Percentiles rank a stretch among this genome's conserved stretches.
phyloP scores from a whole-genome alignment of 2,888 invertebrate genomes.

The Vanessa cardui region DNA sequence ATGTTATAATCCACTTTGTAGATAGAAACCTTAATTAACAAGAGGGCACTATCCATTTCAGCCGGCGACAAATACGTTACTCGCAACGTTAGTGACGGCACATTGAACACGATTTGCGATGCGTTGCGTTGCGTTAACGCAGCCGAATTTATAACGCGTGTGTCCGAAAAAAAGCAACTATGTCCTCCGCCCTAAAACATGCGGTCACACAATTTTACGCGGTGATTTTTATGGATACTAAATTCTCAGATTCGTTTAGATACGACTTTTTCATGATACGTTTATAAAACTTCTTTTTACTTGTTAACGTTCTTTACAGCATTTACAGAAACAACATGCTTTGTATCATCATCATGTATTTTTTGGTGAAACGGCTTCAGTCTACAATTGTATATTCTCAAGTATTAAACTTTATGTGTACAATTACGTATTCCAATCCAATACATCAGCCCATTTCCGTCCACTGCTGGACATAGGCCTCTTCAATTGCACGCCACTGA shows the following conservation, averaged over 20 bases:
- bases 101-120: slow-evolving; percentile 66
- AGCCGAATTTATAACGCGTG: slow-evolving; percentile 19
- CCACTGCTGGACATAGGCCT: too few species aligned
- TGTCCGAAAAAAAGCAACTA: slow-evolving; percentile 23
- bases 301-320: not conserved
- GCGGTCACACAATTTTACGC: slow-evolving; percentile 30
- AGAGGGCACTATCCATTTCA: slow-evolving; percentile 38
- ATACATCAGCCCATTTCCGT: too few species aligned
- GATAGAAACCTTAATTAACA: slow-evolving; percentile 38
- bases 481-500: too few species aligned
- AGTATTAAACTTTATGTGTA: too few species aligned
- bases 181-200: slow-evolving; percentile 25
- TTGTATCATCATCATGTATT: too few species aligned
- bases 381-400: too few species aligned
- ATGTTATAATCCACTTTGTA: slow-evolving; percentile 9
- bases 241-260: slow-evolving; percentile 16
- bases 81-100: slow-evolving; percentile 52
- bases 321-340: too few species aligned
- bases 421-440: too few species aligned
- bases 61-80: slow-evolving; percentile 46
- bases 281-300: not conserved
- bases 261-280: slow-evolving; percentile 1
- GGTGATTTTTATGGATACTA: slow-evolving; percentile 21
- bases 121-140: slow-evolving; percentile 32
- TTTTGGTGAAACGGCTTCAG: too few species aligned